A percentile compares a stretch with the other conserved stretches of the same genome.
These are phyloP conservation scores for Julus scandinavius DNA, from an alignment of 2,888 invertebrate species.

Conservation along the genomic window DNA sequence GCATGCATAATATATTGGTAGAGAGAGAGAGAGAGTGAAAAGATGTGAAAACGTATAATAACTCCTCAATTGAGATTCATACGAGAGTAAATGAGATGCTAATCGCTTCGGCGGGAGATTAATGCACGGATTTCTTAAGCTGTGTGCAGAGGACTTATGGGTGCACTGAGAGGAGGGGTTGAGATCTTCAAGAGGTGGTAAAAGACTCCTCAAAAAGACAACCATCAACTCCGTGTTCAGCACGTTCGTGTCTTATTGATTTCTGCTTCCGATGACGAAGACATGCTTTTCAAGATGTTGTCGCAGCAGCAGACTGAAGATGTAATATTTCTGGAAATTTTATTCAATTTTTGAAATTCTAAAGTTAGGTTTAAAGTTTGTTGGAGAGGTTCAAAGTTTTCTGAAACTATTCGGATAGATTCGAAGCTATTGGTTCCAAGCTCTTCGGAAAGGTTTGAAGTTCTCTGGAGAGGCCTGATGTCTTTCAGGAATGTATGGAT, in stretches of 20 bases:
- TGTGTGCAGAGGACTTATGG: conserved; percentile 14
- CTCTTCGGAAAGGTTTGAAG: too few relatives aligned
- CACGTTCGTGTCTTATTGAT: not conserved
- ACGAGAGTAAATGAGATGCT: conserved; percentile 31
- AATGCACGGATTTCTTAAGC: conserved; percentile 31
- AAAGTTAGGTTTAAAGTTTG: too few relatives aligned
- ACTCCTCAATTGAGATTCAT: conserved; percentile 33
- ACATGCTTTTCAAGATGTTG: not conserved
- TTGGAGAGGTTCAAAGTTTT: too few relatives aligned
- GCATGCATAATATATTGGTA: not conserved
- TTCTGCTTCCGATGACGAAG: not conserved
- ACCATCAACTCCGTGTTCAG: conserved; percentile 10
- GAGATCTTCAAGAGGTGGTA: not conserved
- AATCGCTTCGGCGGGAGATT: conserved; percentile 13
- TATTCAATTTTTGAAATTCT: not conserved
- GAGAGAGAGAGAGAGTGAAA: not conserved
- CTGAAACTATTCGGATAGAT: too few relatives aligned
- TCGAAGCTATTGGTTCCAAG: too few relatives aligned
- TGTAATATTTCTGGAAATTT: not conserved
- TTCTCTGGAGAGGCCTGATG: too few relatives aligned
- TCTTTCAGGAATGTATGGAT: too few relatives aligned
- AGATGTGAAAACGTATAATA: conserved; percentile 7
- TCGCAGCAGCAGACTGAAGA: not conserved
- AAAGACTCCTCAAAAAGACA: not conserved
- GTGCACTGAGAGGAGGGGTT: not conserved